phyloP scores from a whole-genome alignment of 2,888 invertebrate genomes.

The Hermaeophaga mercurialis region DNA sequence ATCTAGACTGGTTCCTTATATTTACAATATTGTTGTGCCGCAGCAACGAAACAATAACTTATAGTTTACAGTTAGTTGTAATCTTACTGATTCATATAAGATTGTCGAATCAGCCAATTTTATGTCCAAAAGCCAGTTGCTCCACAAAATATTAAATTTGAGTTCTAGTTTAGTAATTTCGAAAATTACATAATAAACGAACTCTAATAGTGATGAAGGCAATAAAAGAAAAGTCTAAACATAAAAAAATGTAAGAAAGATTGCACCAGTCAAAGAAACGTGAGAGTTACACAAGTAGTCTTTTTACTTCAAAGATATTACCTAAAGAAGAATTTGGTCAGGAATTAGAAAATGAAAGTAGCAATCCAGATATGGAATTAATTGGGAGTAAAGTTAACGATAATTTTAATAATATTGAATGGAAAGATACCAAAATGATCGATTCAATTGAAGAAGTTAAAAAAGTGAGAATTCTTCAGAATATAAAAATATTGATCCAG shows the following conservation, averaged over 20 bases:
- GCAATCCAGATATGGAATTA: neutral
- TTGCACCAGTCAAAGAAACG: too few relatives aligned
- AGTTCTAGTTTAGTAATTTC: neutral
- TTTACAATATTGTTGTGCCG: too few relatives aligned
- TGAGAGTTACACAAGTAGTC: neutral
- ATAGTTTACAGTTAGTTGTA: too few relatives aligned
- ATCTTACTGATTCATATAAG: too few relatives aligned
- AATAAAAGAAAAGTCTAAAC: neutral
- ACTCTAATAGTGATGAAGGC: too few relatives aligned
- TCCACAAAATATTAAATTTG: constrained; percentile 8
- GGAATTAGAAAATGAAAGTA: neutral
- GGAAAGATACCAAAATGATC: too few relatives aligned
- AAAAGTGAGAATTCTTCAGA: constrained; percentile 7
- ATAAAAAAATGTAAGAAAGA: neutral
- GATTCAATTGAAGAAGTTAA: constrained; percentile 15
- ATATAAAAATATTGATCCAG: constrained; percentile 38
- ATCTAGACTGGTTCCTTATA: too few relatives aligned
- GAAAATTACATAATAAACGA: too few relatives aligned
- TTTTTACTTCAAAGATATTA: constrained; percentile 1
- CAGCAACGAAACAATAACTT: too few relatives aligned
- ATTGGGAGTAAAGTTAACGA: too few relatives aligned
- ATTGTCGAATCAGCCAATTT: constrained; percentile 13
- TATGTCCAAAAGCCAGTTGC: constrained; percentile 9
- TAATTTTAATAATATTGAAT: too few relatives aligned
- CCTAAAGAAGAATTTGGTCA: neutral